These are phyloP conservation scores for Leucoraja erinaceus DNA, from an alignment of 2,113 vertebrate genomes.

Conservation along the genomic window DNA sequence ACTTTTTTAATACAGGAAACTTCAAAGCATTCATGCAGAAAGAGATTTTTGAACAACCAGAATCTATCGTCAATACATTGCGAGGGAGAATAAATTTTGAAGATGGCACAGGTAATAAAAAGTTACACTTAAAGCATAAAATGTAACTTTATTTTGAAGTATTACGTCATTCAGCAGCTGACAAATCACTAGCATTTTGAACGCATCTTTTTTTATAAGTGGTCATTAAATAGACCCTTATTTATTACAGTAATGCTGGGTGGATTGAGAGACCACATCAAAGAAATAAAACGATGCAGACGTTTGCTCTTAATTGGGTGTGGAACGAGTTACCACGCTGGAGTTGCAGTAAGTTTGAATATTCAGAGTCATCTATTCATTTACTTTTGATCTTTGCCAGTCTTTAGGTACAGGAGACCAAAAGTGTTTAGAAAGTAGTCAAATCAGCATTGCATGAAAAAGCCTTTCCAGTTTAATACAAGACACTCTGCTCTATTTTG, in stretches of 20 bases:
- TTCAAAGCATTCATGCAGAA: conserved; percentile 96
- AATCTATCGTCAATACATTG: conserved; percentile 92
- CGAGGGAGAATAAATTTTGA: conserved; percentile 91
- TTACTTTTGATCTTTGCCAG: too few relatives aligned
- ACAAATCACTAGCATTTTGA: background rate
- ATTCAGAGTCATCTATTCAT: background rate
- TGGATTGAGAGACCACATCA: conserved; percentile 84
- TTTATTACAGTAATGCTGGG: conserved; percentile 73
- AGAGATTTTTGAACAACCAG: conserved; percentile 94
- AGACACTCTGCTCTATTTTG: too few relatives aligned
- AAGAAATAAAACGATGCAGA: conserved; percentile 87
- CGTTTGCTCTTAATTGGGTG: conserved; percentile 88
- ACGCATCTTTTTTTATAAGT: background rate
- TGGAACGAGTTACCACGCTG: conserved; percentile 89
- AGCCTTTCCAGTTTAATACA: too few relatives aligned
- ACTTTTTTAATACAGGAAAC: conserved; percentile 63
- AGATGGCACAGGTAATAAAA: conserved; percentile 68
- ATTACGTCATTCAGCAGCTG: background rate
- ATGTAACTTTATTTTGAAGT: background rate
- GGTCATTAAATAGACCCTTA: background rate
- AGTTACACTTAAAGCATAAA: background rate
- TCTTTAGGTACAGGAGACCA: too few relatives aligned
- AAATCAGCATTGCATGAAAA: too few relatives aligned
- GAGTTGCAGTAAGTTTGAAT: conserved; percentile 72
- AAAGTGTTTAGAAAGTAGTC: too few relatives aligned